Evolutionary conservation across 92 coral and sea anemone genomes (phyloP).

Genomic region (Metridium senile): DNA sequence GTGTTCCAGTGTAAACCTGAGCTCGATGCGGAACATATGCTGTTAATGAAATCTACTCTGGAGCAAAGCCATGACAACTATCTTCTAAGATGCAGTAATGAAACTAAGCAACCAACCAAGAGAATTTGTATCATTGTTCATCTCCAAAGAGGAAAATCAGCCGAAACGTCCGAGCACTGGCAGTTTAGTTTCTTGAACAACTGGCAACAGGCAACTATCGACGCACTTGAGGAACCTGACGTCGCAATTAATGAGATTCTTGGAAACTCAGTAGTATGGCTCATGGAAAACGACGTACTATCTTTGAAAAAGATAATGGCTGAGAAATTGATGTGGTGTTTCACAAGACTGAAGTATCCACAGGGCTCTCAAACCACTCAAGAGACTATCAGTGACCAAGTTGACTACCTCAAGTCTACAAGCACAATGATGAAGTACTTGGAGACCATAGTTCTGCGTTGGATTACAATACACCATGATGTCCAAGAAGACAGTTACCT

Average conservation of each 20-base stretch:
- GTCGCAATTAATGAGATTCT: conserved; percentile 23
- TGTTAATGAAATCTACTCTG: conserved; percentile 19
- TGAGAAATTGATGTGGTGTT: conserved; percentile 45
- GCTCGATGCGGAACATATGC: conserved; percentile 39
- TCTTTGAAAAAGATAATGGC: conserved; percentile 32
- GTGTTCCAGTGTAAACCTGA: conserved; percentile 46
- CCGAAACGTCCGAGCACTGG: conserved; percentile 4
- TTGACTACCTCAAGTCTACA: conserved; percentile 1
- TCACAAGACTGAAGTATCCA: conserved; percentile 41
- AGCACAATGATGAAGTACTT: conserved; percentile 33
- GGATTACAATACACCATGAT: conserved; percentile 29
- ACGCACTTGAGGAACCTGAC: conserved; percentile 37
- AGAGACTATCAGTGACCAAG: conserved; percentile 8
- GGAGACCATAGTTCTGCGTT: conserved; percentile 27
- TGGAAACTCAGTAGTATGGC: conserved; percentile 11
- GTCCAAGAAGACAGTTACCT: conserved; percentile 16
- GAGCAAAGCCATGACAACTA: conserved; percentile 31
- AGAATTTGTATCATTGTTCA: conserved; percentile 40
- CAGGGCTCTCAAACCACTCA: not conserved
- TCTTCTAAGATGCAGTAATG: not conserved
- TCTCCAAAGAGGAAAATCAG: conserved; percentile 19
- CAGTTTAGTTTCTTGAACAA: conserved; percentile 30
- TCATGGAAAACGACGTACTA: conserved; percentile 14
- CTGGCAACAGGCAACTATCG: conserved; percentile 43
- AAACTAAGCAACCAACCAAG: conserved; percentile 1